Conservation (phyloP, 2,888 invertebrate genomes). For the Gryllus longicercus region DNA sequence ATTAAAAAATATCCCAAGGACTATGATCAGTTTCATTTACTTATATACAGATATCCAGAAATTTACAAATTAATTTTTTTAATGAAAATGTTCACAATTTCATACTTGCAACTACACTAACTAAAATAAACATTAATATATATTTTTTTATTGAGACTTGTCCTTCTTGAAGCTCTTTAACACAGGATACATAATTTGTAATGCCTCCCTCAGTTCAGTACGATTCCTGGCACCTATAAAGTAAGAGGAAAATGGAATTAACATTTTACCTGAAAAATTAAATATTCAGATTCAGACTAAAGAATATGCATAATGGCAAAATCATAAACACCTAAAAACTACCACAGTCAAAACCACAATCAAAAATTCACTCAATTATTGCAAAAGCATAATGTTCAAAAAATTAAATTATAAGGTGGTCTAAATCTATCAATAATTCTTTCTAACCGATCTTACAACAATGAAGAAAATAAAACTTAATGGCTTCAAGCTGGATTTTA, state of each 20-base stretch:
- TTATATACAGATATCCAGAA: no score
- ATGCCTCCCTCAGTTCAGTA: constrained; percentile 85
- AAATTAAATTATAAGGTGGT: no score
- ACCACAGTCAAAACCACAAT: neutral
- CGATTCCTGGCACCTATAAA: constrained; percentile 82
- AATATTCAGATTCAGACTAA: neutral
- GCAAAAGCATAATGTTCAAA: no score
- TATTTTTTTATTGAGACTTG: neutral
- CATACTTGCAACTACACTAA: neutral
- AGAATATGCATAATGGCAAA: neutral
- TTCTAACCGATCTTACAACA: no score
- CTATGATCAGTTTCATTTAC: no score
- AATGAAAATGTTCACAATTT: no score
- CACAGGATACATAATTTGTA: constrained; percentile 93
- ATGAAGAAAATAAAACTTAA: no score
- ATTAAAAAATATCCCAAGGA: no score
- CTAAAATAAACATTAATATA: neutral
- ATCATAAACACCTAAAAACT: neutral
- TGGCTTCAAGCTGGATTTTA: no score
- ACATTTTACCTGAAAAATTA: neutral
- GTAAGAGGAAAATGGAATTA: constrained; percentile 18
- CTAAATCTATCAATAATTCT: no score
- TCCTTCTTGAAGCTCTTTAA: constrained; percentile 89
- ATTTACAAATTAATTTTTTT: no score
- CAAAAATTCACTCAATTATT: neutral